These are phyloP conservation scores for Stylophora pistillata DNA, from an alignment of 64 coral and sea anemone genomes.

Conservation along the genomic window DNA sequence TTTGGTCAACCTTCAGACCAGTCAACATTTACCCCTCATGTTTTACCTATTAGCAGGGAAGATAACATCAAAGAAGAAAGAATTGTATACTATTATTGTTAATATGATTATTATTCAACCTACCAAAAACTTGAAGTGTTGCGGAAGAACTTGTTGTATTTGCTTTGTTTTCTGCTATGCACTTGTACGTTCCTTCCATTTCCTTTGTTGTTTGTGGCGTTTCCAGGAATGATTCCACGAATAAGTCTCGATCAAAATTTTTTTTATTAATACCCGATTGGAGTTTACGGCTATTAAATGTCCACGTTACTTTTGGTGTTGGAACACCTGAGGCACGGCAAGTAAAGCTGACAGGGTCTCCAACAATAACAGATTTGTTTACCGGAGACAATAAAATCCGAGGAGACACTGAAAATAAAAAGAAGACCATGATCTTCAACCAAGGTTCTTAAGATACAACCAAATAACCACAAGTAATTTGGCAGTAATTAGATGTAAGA, in stretches of 20 bases:
- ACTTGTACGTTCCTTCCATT: conserved; percentile 10
- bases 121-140: conserved; percentile 6
- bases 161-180: conserved; percentile 1
- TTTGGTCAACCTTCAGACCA: too few species aligned
- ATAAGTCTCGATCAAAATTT: neutral
- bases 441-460: too few species aligned
- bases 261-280: neutral
- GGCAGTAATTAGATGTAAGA: too few species aligned
- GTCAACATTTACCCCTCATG: too few species aligned
- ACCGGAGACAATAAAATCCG: neutral
- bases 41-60: too few species aligned
- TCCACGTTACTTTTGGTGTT: neutral
- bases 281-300: neutral
- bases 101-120: neutral
- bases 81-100: too few species aligned
- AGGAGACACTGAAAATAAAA: too few species aligned
- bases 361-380: conserved; percentile 15
- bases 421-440: too few species aligned
- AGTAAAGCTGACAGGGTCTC: neutral
- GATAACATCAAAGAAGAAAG: too few species aligned
- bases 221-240: neutral
- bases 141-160: neutral
- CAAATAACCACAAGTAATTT: too few species aligned
- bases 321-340: conserved; percentile 11
- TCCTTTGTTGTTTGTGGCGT: neutral